Evolutionary conservation across 2,888 invertebrate species (phyloP), one percentile per base, ranked within the genome.

Genomic region (Poecilobothrus nobilitatus): DNA sequence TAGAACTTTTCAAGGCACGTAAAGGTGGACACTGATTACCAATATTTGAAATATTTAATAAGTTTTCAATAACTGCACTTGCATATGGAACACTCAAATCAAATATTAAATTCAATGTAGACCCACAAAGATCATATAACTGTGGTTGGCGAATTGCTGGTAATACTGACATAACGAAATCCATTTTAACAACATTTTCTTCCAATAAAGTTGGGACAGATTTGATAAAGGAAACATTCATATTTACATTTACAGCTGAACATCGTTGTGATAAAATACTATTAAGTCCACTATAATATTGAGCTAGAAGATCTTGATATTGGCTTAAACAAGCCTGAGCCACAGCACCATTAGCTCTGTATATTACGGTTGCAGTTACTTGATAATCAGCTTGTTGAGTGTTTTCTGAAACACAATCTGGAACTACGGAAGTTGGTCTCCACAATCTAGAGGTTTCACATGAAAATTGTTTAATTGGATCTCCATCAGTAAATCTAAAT

Each of bases 371-470:
- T 0, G 95, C 91, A 1, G 92, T 89, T 0, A 95, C 93, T 75
- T 95, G 94, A 75, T 95, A 95, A 72, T 93, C 91, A n/a, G 95
- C 95, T 84, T 95, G 94, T 79, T 95, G 93, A 20, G 95, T 95
- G 80, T 95, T 92, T 86, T 95, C 94, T 5, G 95, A 94, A 27
- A 97, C 95, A 81, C 97, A 97, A 77, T 96, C 95, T 0, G 96
- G 96, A 27, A 96, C 95, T 66, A 95, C 91, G 10, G 92, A 91
- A 2, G 90, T 88, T 1, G 97, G 96, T 12, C 87, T 85, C 96
- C 96, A 96, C 70, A 89, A 86, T 66, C 89, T 88, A 74, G 90
- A 90, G 0, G 87, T 86, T 78, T 92, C 90, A 77, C 95, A 96
- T 1, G 89, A 86, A 79, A 94, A 96, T 0, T 91, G 91, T 80